phyloP scores from a whole-genome alignment of 1,140 invertebrate species.

The Bombus turneri region DNA sequence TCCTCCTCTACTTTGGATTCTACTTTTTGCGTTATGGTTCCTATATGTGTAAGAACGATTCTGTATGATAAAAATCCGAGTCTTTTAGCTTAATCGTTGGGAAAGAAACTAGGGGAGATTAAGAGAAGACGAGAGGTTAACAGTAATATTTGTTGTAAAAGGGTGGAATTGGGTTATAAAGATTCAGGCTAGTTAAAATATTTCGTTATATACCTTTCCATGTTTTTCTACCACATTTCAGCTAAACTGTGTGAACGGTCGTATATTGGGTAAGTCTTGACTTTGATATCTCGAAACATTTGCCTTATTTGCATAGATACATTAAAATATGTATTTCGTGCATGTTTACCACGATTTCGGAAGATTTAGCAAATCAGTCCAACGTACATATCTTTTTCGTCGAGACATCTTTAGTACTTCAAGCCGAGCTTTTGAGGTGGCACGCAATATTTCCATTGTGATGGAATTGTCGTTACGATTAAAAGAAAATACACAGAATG shows the following conservation, averaged over 20 bases:
- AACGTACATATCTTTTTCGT: not conserved
- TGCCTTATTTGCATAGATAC: constrained; percentile 26
- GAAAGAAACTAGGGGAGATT: not conserved
- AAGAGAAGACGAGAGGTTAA: not conserved
- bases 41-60: not conserved
- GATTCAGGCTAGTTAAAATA: not conserved
- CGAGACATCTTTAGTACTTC: not conserved
- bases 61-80: not conserved
- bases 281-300: not conserved
- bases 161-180: not conserved
- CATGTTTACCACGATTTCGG: not conserved
- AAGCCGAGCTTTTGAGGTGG: not conserved
- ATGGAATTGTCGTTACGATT: not conserved
- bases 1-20: not conserved
- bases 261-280: too few relatives aligned
- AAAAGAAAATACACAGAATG: not conserved
- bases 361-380: not conserved
- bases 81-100: not conserved
- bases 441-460: not conserved
- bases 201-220: not conserved
- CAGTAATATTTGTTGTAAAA: not conserved
- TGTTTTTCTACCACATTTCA: not conserved
- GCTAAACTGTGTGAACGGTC: not conserved
- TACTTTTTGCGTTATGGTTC: not conserved
- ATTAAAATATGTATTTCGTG: not conserved